Evolutionary conservation across 2,888 invertebrate species (phyloP), one percentile per base, ranked within the genome.

Genomic region (Coelinius sp.): DNA sequence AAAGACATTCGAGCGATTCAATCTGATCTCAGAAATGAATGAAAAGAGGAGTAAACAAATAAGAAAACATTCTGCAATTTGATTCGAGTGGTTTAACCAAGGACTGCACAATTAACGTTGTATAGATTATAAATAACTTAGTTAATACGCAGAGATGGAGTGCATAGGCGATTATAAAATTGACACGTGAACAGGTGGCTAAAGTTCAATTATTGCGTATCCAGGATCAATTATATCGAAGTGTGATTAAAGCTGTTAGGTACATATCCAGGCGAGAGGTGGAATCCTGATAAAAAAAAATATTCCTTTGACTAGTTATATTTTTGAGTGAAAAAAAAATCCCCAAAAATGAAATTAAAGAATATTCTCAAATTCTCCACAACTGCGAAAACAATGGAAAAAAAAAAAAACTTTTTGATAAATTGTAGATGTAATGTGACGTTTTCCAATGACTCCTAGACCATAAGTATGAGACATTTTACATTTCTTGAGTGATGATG

Each of bases 81-180:
- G 72, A 24, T n/a, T 63, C 41, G 62, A 56, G 63, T 68, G 38
- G 41, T 56, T 67, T 35, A 66, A 73, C 75, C 71, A 75, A 79
- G 70, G 81, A 85, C 81, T 85, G 85, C 85, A 85, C 85, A 85
- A 84, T 80, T 84, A 70, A 77, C 79, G 83, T 76, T 83, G 78
- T 77, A 84, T 81, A 83, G 71, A 35, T 53, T 53, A 53, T 67
- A 53, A 35, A 67, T 2, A 53, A 53, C 35, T 14, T 67, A 67
- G 53, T 24, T 67, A 53, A 67, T 31, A 53, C 5, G 35, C 52
- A 14, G 24, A 38, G 1, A 27, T 35, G 38, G 46, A 46, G 59
- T 20, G 31, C 31, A 59, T 20, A 24, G 22, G 38, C 38, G 41
- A 38, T n/a, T 20, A 24, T 41, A n/a, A 63, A 63, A 63, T 63